Base-by-base conservation (phyloP, 2,888 invertebrate species). In the Cephus pulcher region DNA sequence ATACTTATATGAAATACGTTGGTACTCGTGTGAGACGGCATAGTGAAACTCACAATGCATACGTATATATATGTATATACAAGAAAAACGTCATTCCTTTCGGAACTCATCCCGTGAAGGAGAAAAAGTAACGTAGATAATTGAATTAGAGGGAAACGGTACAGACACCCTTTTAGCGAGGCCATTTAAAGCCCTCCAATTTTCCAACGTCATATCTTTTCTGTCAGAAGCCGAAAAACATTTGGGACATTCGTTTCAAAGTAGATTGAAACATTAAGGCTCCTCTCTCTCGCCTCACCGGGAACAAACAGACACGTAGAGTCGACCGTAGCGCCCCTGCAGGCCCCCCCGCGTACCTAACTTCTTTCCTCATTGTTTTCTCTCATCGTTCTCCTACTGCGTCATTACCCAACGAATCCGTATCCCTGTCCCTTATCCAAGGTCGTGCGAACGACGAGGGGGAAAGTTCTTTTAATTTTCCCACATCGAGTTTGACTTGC, bases 391-490 rank as follows among this genome's bases (percentile, higher is more conserved):
- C 56, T 23, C 56, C 56, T 23, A 56, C 56, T 56, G 56, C 56
- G 56, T 23, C 56, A 56, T 56, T 56, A 56, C 56, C 56, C 23
- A 23, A 23, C 56, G 56, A 56, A 56, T 56, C 40, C 6, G 40
- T 56, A 15, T 56, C 56, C 9, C 35, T 23, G 34, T 35, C 35
- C 23, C 23, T 35, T 33, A 56, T 33, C 12, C 33, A 15, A 40
- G 74, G 11, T 74, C 76, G 78, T 76, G 73, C 73, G 75, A 79
- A 80, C 56, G 56, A 56, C 56, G 23, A 73, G 76, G 78, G 79
- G 82, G 82, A 83, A 83, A 85, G 82, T 85, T 84, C 82, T 84
- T 85, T 77, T 86, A 84, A 86, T 85, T 84, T 82, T 85, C 81
- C 69, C 37, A 11, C 74, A 76, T 73, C 73, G 78, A 81, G 82